phyloP scores from a whole-genome alignment of 1,140 invertebrate species.

The Spodoptera litura region DNA sequence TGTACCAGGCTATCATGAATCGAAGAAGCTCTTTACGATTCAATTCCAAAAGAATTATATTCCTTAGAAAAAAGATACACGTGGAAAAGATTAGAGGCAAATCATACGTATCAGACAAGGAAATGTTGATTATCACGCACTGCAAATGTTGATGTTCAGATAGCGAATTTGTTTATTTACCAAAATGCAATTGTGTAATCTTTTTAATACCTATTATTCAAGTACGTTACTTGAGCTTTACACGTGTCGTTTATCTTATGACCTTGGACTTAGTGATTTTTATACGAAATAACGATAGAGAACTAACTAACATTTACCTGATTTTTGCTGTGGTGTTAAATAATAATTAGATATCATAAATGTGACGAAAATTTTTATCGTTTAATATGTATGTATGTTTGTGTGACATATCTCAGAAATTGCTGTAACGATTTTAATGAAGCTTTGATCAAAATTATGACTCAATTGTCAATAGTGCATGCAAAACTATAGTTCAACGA shows the following conservation, averaged over 20 bases:
- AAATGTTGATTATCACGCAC: neutral
- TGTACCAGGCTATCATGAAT: no score
- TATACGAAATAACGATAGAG: no score
- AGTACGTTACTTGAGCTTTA: no score
- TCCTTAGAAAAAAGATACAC: neutral
- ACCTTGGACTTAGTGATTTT: no score
- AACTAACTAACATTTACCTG: no score
- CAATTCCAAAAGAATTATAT: no score
- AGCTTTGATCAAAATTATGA: neutral
- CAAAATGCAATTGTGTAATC: constrained; percentile 1
- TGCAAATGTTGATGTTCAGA: neutral
- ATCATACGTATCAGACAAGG: neutral
- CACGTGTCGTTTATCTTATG: no score
- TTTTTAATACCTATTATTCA: neutral
- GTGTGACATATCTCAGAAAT: neutral
- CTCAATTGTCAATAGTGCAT: constrained; percentile 2
- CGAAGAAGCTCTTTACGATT: no score
- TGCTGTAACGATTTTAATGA: neutral
- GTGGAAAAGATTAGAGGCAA: constrained; percentile 12
- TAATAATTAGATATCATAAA: no score
- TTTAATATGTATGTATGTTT: neutral
- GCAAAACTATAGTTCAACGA: neutral
- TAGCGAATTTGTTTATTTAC: neutral
- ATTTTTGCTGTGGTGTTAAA: no score
- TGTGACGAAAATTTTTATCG: no score